These are phyloP conservation scores for Menidia beryllina DNA, from an alignment of 2,113 vertebrate species.

Conservation along the genomic window DNA sequence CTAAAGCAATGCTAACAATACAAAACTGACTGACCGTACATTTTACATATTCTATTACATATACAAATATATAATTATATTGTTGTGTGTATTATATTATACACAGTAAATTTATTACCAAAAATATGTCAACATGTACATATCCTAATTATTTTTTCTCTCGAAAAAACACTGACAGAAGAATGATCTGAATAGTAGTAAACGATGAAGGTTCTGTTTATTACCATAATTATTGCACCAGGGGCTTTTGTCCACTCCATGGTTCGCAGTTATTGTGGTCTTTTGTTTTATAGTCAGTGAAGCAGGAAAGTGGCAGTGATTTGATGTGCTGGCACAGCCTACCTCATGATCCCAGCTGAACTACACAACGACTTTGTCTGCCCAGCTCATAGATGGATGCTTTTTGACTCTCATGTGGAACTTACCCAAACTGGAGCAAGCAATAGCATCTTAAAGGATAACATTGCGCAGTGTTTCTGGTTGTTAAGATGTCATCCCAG, in stretches of 20 bases:
- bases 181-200: constrained; percentile 29
- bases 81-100: too few relatives aligned
- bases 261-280: constrained; percentile 38
- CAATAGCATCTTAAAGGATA: constrained; percentile 32
- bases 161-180: neutral
- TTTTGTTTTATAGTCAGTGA: constrained; percentile 63
- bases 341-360: constrained; percentile 17
- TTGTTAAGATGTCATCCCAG: constrained; percentile 19
- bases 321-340: constrained; percentile 26
- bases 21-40: too few relatives aligned
- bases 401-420: constrained; percentile 18
- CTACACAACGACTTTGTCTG: constrained; percentile 10
- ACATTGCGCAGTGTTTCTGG: constrained; percentile 23
- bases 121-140: too few relatives aligned
- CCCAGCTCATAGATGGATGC: neutral
- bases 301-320: constrained; percentile 59
- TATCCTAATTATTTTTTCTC: too few relatives aligned
- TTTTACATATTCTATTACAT: too few relatives aligned
- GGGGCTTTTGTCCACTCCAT: constrained; percentile 30
- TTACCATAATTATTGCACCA: constrained; percentile 22
- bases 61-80: too few relatives aligned
- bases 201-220: constrained; percentile 46
- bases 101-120: too few relatives aligned
- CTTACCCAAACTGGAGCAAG: constrained; percentile 26
- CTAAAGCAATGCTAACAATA: too few relatives aligned